phyloP scores from a whole-genome alignment of 2,888 invertebrate genomes.

The Tiliacea citrago region DNA sequence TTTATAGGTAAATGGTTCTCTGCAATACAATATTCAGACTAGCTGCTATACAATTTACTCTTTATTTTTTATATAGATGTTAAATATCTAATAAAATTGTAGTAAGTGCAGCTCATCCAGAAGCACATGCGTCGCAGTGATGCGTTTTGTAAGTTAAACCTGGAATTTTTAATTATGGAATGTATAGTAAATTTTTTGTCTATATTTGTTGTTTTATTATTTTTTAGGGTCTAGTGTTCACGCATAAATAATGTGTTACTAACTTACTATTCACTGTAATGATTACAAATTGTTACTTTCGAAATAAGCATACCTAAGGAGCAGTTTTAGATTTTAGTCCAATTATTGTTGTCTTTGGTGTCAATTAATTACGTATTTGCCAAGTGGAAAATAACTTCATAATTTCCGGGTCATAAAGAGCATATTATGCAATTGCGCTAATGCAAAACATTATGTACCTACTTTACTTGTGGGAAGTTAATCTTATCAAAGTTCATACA shows the following conservation, averaged over 20 bases:
- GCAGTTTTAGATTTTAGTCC: background rate
- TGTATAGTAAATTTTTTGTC: conserved; percentile 72
- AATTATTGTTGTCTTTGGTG: background rate
- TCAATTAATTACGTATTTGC: conserved; percentile 2
- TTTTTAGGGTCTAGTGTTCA: conserved; percentile 24
- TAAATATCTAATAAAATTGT: conserved; percentile 55
- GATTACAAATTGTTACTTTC: background rate
- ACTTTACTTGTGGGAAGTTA: background rate
- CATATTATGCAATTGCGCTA: background rate
- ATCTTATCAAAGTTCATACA: background rate
- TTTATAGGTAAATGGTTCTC: conserved; percentile 54
- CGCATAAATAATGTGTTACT: too few relatives aligned
- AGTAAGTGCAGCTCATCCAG: conserved; percentile 78
- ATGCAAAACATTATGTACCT: background rate
- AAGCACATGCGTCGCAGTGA: conserved; percentile 77
- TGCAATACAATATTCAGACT: conserved; percentile 53
- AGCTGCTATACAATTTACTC: conserved; percentile 51
- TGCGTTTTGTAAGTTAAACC: conserved; percentile 78
- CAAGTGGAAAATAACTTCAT: conserved; percentile 25
- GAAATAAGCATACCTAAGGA: too few relatives aligned
- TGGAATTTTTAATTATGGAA: conserved; percentile 65
- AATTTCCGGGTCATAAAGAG: background rate
- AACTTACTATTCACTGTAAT: background rate
- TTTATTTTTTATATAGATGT: conserved; percentile 48
- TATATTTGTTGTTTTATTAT: conserved; percentile 62